phyloP scores from a whole-genome alignment of 2,113 vertebrate genomes.

The Amphiprion percula region DNA sequence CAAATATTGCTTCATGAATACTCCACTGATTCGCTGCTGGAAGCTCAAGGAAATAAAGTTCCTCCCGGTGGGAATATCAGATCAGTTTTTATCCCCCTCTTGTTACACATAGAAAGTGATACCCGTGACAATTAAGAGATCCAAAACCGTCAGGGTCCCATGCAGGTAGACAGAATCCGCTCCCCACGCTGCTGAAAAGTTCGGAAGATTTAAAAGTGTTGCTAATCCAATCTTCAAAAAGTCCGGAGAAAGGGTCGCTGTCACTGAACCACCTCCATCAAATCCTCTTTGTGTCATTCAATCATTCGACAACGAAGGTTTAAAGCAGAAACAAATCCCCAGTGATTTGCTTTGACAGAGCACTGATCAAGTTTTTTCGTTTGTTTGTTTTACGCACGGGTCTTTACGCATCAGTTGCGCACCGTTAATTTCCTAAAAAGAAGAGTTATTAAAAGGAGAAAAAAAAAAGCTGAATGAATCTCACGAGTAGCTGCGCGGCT shows the following conservation, averaged over 20 bases:
- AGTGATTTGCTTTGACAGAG: slow-evolving; percentile 8
- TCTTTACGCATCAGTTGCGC: slow-evolving; percentile 52
- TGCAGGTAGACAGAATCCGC: slow-evolving; percentile 44
- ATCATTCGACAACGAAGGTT: slow-evolving; percentile 21
- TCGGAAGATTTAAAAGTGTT: slow-evolving; percentile 35
- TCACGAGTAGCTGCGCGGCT: neutral
- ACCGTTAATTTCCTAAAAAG: slow-evolving; percentile 4
- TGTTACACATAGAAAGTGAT: slow-evolving; percentile 48
- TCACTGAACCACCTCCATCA: slow-evolving; percentile 59
- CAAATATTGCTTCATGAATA: slow-evolving; percentile 86
- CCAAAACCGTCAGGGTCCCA: slow-evolving; percentile 57
- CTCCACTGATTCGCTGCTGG: slow-evolving; percentile 73
- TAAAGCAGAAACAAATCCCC: slow-evolving; percentile 48
- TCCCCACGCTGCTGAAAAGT: slow-evolving; percentile 37
- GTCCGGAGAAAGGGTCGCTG: slow-evolving; percentile 50
- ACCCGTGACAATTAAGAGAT: slow-evolving; percentile 61
- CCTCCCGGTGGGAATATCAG: slow-evolving; percentile 66
- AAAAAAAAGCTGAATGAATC: slow-evolving; percentile 14
- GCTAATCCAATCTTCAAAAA: slow-evolving; percentile 57
- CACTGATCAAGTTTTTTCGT: slow-evolving; percentile 4
- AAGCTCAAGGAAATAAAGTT: slow-evolving; percentile 70
- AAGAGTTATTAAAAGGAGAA: neutral
- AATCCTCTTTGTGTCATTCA: slow-evolving; percentile 55
- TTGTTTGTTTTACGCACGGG: slow-evolving; percentile 61
- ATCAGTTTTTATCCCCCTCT: slow-evolving; percentile 48